These are phyloP conservation scores for Hemistola chrysoprasaria DNA, from an alignment of 2,888 invertebrate species.

Conservation along the genomic window DNA sequence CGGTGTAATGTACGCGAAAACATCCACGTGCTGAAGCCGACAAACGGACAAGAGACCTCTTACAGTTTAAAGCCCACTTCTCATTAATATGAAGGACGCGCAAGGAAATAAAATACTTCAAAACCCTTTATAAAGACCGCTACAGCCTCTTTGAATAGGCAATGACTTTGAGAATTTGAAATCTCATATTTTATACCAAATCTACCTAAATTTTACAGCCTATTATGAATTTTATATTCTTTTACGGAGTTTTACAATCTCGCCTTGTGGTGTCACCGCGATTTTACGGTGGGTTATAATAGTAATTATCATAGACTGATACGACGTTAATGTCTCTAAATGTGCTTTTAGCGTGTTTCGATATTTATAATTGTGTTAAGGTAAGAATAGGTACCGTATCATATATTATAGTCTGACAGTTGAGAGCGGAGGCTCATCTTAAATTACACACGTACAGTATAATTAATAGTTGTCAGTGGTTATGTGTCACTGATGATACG, in stretches of 20 bases:
- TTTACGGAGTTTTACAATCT: constrained; percentile 37
- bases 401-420: constrained; percentile 12
- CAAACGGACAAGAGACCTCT: constrained; percentile 44
- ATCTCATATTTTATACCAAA: constrained; percentile 65
- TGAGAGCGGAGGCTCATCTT: background rate
- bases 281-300: constrained; percentile 59
- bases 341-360: constrained; percentile 43
- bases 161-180: constrained; percentile 57
- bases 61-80: constrained; percentile 42
- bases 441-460: constrained; percentile 24
- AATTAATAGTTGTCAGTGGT: constrained; percentile 25
- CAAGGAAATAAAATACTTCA: constrained; percentile 62
- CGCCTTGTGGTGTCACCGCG: constrained; percentile 59
- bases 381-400: constrained; percentile 10
- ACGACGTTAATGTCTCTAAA: constrained; percentile 46
- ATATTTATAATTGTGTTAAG: constrained; percentile 21
- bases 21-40: constrained; percentile 65
- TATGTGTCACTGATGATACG: constrained; percentile 30
- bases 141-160: constrained; percentile 43
- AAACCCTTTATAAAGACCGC: constrained; percentile 46
- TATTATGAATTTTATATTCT: constrained; percentile 54
- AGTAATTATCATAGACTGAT: constrained; percentile 51
- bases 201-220: constrained; percentile 60
- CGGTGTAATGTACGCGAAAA: constrained; percentile 50
- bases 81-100: constrained; percentile 59